Base-by-base conservation (phyloP, 2,113 vertebrate genomes). In the Meriones unguiculatus region DNA sequence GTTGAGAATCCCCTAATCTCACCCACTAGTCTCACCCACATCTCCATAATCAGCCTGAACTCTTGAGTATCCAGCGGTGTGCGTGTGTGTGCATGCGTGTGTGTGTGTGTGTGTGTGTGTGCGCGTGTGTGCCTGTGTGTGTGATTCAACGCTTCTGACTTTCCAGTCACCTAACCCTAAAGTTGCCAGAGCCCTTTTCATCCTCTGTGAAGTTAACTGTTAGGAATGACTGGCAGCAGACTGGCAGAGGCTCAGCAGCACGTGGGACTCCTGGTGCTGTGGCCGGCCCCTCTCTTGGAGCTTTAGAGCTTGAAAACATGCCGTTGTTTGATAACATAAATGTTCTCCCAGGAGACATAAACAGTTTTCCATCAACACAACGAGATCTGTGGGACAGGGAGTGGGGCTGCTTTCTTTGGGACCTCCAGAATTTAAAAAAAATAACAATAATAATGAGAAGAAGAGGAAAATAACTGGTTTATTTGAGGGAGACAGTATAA, bases 281-380 rank as follows among this genome's bases (percentile, higher is more conserved):
- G 18, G 10, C 85, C 4, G 22, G 6, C 57, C 28, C 35, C 7
- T 59, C 20, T n/a, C 80, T 57, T 38, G 54, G 80, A 38, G 35
- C 54, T 94, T 86, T 62, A 50, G 90, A 87, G 50, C 46, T n/a
- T 97, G 72, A 96, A 96, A 96, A 82, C 15, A 54, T 4, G 0
- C 59, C 80, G 9, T 65, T 86, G 2, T 65, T 90, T 41, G 50
- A 32, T 65, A 87, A 50, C 50, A 69, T 90, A 87, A 90, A 86
- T 52, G 32, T 90, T 41, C 85, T 97, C 89, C 87, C 73, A 70
- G 82, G 81, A 85, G 90, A 96, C 95, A 89, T 46, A 94, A 97
- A 93, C 62, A 94, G 67, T 87, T 97, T 95, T 81, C 78, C 38
- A n/a, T 35, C 18, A 89, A 91, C 32, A 69, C 94, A n/a, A 35